Percentiles rank a stretch among this genome's conserved stretches.
Conservation (phyloP, 2,888 invertebrate species). For the Strigamia crassipes region DNA sequence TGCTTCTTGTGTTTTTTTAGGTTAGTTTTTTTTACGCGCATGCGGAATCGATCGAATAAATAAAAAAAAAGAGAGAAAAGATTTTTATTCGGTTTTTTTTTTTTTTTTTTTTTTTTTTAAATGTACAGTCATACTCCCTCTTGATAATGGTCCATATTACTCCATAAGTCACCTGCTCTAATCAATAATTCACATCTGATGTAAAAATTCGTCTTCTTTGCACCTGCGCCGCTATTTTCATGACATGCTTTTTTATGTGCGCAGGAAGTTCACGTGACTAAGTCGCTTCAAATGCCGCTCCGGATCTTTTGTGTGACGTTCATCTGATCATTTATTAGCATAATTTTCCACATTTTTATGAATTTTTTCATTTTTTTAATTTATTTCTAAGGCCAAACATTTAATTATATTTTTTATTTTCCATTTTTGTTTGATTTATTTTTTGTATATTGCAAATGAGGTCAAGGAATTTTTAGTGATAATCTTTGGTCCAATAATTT, state of each 20-base stretch:
- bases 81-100: background rate
- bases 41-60: background rate
- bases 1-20: background rate
- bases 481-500: conserved; percentile 4
- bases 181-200: background rate
- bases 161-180: conserved; percentile 29
- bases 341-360: background rate
- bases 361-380: background rate
- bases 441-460: background rate
- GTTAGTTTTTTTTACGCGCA: background rate
- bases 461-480: conserved; percentile 1
- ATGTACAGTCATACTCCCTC: background rate
- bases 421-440: background rate
- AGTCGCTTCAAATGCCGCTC: conserved; percentile 1
- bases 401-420: background rate
- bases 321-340: background rate
- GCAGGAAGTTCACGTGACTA: conserved; percentile 13
- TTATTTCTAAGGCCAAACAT: background rate
- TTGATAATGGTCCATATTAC: background rate
- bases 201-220: conserved; percentile 25
- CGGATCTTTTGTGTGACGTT: conserved; percentile 28
- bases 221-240: conserved; percentile 27
- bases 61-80: background rate
- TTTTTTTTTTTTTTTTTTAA: background rate
- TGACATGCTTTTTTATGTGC: conserved; percentile 14